Evolutionary conservation across 1,140 invertebrate species (phyloP).

Genomic region (Solenopsis invicta): DNA sequence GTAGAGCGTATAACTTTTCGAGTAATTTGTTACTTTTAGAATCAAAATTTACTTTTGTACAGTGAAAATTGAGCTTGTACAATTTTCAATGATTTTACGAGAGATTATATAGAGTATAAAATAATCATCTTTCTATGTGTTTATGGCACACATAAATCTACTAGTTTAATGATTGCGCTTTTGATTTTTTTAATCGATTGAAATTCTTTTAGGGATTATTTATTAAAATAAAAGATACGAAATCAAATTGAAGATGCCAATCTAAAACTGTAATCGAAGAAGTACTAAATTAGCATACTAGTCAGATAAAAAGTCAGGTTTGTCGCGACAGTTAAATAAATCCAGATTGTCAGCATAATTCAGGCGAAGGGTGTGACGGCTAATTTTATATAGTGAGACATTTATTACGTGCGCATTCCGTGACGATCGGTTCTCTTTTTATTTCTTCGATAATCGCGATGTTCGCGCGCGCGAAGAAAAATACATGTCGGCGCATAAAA

Average conservation of each 20-base stretch:
- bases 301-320: neutral
- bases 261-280: neutral
- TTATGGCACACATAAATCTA: neutral
- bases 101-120: too few relatives aligned
- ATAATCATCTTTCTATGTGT: neutral
- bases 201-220: neutral
- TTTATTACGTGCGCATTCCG: conserved; percentile 38
- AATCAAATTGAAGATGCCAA: conserved; percentile 6
- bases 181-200: neutral
- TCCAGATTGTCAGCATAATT: neutral
- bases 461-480: conserved; percentile 25
- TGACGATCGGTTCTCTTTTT: conserved; percentile 17
- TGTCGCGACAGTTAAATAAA: conserved; percentile 35
- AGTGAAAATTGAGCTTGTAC: too few relatives aligned
- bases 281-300: neutral
- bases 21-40: too few relatives aligned
- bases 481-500: neutral
- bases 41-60: too few relatives aligned
- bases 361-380: conserved; percentile 22
- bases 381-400: conserved; percentile 41
- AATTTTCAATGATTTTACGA: too few relatives aligned
- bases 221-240: neutral
- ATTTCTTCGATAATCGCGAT: conserved; percentile 13
- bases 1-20: too few relatives aligned
- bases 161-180: neutral